Evolutionary conservation across 2,797 vertebrate genomes (phyloP), one percentile per base, ranked within the genome.

Genomic region (Notolabrus celidotus): DNA sequence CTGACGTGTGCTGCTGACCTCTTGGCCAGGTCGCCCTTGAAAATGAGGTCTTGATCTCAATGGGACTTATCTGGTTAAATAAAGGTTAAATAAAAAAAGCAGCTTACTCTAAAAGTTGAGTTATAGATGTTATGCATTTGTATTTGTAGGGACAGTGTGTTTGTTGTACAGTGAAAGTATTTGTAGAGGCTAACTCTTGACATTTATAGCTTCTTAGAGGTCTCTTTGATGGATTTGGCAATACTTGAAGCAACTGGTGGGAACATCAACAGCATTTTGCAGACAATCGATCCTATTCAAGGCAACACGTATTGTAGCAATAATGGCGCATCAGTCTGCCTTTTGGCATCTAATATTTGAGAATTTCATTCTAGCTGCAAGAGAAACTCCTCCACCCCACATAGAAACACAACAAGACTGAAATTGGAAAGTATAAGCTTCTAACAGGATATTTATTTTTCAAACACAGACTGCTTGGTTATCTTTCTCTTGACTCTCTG

Each of bases 341-440:
- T 43, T 45, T n/a, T 56, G 53, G 38, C 56, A 39, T 43, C 12
- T 43, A 43, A 52, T 59, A n/a, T 55, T 45, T 39, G 2, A 50
- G 7, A 71, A 65, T 63, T 39, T 27, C 0, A 29, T 50, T 67
- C n/a, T 23, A 45, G 27, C 0, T 36, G 8, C 9, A 29, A 20
- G 10, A 39, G 10, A 43, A 53, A 22, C 47, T 53, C 9, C 27
- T 39, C 41, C 31, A 17, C 4, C n/a, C 17, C 34, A 15, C 7
- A 16, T 2, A 54, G 17, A 47, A 19, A 54, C 49, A 27, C 49
- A 27, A 31, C 6, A 22, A 0, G 1, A 23, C 9, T 31, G 17
- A 19, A 25, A 45, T 31, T 27, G 15, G 1, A 16, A n/a, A 41
- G n/a, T 25, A n/a, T 38, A 8, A 50, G 43, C 22, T 67, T 27